Base-by-base conservation (phyloP, 2,888 invertebrate genomes). In the Drosophila stalkeri region DNA sequence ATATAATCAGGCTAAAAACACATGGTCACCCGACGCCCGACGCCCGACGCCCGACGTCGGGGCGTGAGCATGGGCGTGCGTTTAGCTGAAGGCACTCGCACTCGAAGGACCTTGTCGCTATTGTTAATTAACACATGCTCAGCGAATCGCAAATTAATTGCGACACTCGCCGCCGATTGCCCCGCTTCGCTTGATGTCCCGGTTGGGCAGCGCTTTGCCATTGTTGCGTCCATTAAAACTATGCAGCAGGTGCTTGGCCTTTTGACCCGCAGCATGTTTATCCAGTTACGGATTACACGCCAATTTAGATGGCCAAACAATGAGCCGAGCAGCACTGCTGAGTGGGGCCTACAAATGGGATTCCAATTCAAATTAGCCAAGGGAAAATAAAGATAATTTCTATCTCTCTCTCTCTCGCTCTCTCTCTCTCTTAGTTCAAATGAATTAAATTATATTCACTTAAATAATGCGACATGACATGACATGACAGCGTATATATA, bases 111-210 rank as follows among this genome's bases (percentile, higher is more conserved):
- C 76, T 72, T 82, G 77, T 80, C 77, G 77, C 81, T 70, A 75
- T 79, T 88, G 89, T 91, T 92, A 92, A 91, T 91, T 92, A 92
- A 91, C 91, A 91, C 87, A 89, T 91, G 92, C 90, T 92, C 91
- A 86, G 74, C 92, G 91, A 91, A 90, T 90, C 90, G 92, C 91
- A 91, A 92, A 91, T 91, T 87, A 89, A 92, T 91, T 91, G 89
- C 83, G 81, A 77, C 80, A 75, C 73, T 57, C 57, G 31, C 78
- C 57, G 20, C 77, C 65, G 63, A 75, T 74, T 60, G 49, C 71
- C 73, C 75, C 59, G 47, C 72, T 64, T 63, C 49, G n/a, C n/a
- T n/a, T n/a, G 41, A 12, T n/a, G 41, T 20, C 27, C 27, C 27
- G 27, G 5, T 0, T 27, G 27, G 27, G 27, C 27, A 6, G 7